phyloP scores from a whole-genome alignment of 2,888 invertebrate species.

The Oscheius sp. region DNA sequence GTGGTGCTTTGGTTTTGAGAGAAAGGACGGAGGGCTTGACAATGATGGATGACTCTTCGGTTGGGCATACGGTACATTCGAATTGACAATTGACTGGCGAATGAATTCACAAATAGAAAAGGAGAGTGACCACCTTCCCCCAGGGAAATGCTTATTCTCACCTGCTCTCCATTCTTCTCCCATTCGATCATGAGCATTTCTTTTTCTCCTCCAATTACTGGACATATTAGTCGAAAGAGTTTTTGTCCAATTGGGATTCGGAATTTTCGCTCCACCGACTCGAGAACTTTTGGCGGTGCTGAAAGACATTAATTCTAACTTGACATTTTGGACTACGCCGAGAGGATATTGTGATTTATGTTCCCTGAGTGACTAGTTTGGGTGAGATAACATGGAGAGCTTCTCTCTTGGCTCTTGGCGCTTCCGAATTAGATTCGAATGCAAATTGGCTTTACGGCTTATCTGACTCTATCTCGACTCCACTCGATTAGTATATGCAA shows the following conservation, averaged over 20 bases:
- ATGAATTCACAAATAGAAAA: background rate
- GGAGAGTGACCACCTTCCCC: no score
- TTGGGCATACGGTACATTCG: slow-evolving; percentile 26
- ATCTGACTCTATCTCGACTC: slow-evolving; percentile 31
- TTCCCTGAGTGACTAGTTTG: slow-evolving; percentile 25
- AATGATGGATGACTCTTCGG: slow-evolving; percentile 25
- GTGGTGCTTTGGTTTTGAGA: background rate
- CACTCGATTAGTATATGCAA: slow-evolving; percentile 31
- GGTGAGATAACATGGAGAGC: slow-evolving; percentile 24
- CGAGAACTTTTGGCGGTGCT: slow-evolving; percentile 62
- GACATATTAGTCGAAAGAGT: slow-evolving; percentile 63
- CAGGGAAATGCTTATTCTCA: slow-evolving; percentile 25
- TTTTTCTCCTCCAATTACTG: slow-evolving; percentile 52
- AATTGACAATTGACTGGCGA: background rate
- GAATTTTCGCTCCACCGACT: slow-evolving; percentile 56
- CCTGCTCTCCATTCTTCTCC: slow-evolving; percentile 65
- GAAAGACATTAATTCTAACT: slow-evolving; percentile 14
- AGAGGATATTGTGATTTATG: slow-evolving; percentile 18
- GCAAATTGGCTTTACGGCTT: slow-evolving; percentile 31
- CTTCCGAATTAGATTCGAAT: slow-evolving; percentile 35
- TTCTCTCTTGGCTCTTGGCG: slow-evolving; percentile 30
- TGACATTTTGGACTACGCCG: no score
- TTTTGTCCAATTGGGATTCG: slow-evolving; percentile 63
- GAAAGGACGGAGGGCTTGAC: slow-evolving; percentile 12
- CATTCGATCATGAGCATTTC: slow-evolving; percentile 64